A percentile compares a stretch with the other conserved stretches of the same genome.
Conservation (phyloP, 2,113 vertebrate species). For the crab-eating macaque (Macaca fascicularis) region T2T-MFA8v1.1 NC_088381.1:14381001-14381500, state of each 20-base stretch:
- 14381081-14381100: conserved; percentile 31
- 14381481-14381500: conserved; percentile 78
- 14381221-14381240: conserved; percentile 86
- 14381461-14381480: conserved; percentile 81
- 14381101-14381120: conserved; percentile 32
- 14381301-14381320: conserved; percentile 89
- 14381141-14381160: conserved; percentile 13
- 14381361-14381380: conserved; percentile 86
- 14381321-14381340: conserved; percentile 89
- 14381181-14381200: conserved; percentile 78
- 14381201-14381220: conserved; percentile 88
- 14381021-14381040: not conserved
- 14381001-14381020: not conserved
- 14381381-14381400: conserved; percentile 84
- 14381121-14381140: conserved; percentile 48
- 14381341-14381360: conserved; percentile 85
- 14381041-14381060: not conserved
- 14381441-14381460: conserved; percentile 62
- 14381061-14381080: conserved; percentile 39
- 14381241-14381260: conserved; percentile 89
- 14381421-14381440: conserved; percentile 76
- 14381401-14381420: conserved; percentile 83
- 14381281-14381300: conserved; percentile 86
- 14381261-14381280: conserved; percentile 87
- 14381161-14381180: conserved; percentile 50